Evolutionary conservation across 1,140 invertebrate species (phyloP).

Genomic region (Wiebesia pumilae): DNA sequence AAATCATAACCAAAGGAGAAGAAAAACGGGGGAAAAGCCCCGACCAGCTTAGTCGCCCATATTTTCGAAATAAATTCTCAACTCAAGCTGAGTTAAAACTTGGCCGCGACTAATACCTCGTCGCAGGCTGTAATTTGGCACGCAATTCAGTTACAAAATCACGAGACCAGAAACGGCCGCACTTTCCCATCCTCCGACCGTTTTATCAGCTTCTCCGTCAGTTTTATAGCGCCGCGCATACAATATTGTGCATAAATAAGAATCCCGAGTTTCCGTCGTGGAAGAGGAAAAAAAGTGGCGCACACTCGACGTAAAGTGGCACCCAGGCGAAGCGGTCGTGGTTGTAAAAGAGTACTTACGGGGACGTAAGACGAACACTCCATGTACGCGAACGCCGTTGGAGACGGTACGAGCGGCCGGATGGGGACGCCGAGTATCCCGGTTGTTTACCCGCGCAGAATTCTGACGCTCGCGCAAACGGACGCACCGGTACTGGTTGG

Average conservation of each 20-base stretch:
- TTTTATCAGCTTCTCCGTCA: conserved; percentile 7
- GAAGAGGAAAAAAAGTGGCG: neutral
- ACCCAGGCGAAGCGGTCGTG: neutral
- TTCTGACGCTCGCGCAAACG: neutral
- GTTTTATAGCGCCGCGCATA: neutral
- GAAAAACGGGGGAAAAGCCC: neutral
- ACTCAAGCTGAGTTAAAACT: neutral
- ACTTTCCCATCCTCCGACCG: neutral
- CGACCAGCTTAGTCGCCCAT: neutral
- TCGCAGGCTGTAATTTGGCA: conserved; percentile 12
- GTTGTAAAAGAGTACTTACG: neutral
- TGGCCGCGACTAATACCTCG: neutral
- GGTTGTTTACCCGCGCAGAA: neutral
- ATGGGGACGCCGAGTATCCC: no score
- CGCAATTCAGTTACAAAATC: conserved; percentile 26
- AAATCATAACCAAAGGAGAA: neutral
- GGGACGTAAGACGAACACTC: no score
- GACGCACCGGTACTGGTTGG: no score
- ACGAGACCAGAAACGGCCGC: conserved; percentile 17
- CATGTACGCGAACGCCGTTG: neutral
- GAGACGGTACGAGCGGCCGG: no score
- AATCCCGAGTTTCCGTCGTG: conserved; percentile 18
- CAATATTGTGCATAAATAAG: conserved; percentile 22
- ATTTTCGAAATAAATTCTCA: conserved; percentile 3
- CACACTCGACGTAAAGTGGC: neutral